phyloP scores from a whole-genome alignment of 2,888 invertebrate genomes.

The Eretmocerus hayati region DNA sequence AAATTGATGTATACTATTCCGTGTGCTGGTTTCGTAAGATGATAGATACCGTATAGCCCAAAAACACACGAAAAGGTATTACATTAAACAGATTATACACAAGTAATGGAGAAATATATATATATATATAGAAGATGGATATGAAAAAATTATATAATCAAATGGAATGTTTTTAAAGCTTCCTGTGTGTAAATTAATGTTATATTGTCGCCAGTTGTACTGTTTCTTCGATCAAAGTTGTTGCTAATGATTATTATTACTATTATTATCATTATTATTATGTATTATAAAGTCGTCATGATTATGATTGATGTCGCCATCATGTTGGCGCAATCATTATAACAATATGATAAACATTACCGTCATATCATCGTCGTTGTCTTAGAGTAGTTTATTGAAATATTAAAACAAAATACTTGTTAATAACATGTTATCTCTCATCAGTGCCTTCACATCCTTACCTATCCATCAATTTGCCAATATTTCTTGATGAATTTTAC shows the following conservation, averaged over 20 bases:
- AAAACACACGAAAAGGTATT: conserved; percentile 20
- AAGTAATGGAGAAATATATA: conserved; percentile 3
- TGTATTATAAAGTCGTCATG: background rate
- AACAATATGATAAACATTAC: conserved; percentile 30
- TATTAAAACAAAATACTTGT: conserved; percentile 24
- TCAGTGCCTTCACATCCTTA: too few relatives aligned
- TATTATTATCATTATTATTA: conserved; percentile 3
- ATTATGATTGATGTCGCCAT: conserved; percentile 8
- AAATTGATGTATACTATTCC: too few relatives aligned
- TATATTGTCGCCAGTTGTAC: conserved; percentile 24
- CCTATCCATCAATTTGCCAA: too few relatives aligned
- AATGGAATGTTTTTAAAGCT: conserved; percentile 26
- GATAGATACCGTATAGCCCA: conserved; percentile 8
- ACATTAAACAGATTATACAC: conserved; percentile 16
- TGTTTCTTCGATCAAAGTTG: conserved; percentile 26
- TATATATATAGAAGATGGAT: conserved; percentile 12
- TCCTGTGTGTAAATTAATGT: conserved; percentile 25
- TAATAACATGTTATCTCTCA: too few relatives aligned
- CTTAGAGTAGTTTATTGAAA: conserved; percentile 24
- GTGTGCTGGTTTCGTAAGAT: too few relatives aligned
- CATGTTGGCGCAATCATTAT: conserved; percentile 20
- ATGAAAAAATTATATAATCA: conserved; percentile 19
- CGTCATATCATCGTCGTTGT: conserved; percentile 37
- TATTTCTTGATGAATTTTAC: too few relatives aligned
- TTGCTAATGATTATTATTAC: conserved; percentile 20